Base-by-base conservation (phyloP, 23 tunicate genomes). In the Trididemnum clinides region DNA sequence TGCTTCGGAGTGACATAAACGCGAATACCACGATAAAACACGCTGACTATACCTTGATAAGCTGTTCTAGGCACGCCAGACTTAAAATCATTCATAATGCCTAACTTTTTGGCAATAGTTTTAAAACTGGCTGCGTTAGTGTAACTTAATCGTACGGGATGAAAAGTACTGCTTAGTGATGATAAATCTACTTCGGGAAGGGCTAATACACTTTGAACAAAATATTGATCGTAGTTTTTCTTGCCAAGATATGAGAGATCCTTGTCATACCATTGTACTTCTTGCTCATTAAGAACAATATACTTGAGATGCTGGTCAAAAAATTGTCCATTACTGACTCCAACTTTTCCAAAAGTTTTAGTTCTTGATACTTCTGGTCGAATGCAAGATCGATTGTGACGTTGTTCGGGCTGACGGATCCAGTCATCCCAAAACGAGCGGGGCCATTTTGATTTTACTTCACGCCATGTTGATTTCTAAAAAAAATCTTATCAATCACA, bases 381-480 rank as follows among this genome's bases (percentile, higher is more conserved):
- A 31, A 96, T 88, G 77, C 99, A 96, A 28, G 92, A 38, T 30
- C 99, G 72, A 28, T 64, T 86, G 28, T 85, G 77, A 22, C 97
- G 82, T 73, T 96, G 99, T 1, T 23, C 39, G 1, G 95, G 91
- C n/a, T 88, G 71, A 20, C 99, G 84, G 36, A 96, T 37, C 99
- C 99, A 96, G 84, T 96, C 99, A 57, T 96, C 99, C 99, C 99
- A 96, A 64, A 88, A 96, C 6, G 95, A 89, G 7, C 31, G 50
- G 2, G 99, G 99, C 99, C 99, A 96, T 50, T 88, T 92, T 22
- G 88, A 37, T 0, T 51, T 57, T 70, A 86, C 39, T 66, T 96
- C 90, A 3, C 28, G 59, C 99, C 99, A 96, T 15, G 78, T 39
- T 28, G 37, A 28, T 74, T 71, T 93, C 90, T 91, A 80, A 18